Evolutionary conservation across 1,140 invertebrate species (phyloP), one percentile per base, ranked within the genome.

Genomic region (Drosophila arizonae): DNA sequence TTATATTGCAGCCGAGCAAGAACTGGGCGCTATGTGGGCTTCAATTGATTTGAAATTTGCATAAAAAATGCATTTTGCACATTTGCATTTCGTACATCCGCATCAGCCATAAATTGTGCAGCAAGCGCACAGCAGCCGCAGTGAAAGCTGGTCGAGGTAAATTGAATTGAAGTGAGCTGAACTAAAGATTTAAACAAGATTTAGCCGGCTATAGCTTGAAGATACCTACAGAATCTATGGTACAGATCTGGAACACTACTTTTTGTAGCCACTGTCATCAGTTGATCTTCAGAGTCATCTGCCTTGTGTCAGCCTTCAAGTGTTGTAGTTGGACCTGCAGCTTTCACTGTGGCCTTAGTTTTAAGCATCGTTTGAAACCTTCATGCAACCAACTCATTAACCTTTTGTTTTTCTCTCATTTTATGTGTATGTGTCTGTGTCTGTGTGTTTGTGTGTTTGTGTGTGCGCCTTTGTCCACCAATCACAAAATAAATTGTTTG

Each of bases 311-410:
- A 60, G 56, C 43, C 56, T 60, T 60, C 43, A 10, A 41, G 11
- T 57, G 15, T n/a, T 57, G 36, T 51, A 51, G 15, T 30, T 33
- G 39, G 39, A 51, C 21, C 54, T 30, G 11, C 8, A 50, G 65
- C 71, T 73, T 73, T 73, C 71, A 73, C 71, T 68, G 57, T 68
- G 5, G 26, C 51, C 36, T 30, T 43, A 62, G 56, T 6, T 56
- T 11, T 65, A 9, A 52, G 28, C 13, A 48, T 61, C 13, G 61
- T 64, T 55, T 57, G 60, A 62, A 50, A 62, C 60, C 60, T 58
- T 52, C 46, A 67, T 69, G 46, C 65, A 68, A 69, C 51, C 67
- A 86, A 61, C 79, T 84, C 79, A 85, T 88, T 88, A 88, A 85
- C 71, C 61, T 81, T 79, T 76, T 75, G 62, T 57, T 41, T 77